Evolutionary conservation across 2,888 invertebrate species (phyloP), one percentile per base, ranked within the genome.

Genomic region (Crematogaster levior): DNA sequence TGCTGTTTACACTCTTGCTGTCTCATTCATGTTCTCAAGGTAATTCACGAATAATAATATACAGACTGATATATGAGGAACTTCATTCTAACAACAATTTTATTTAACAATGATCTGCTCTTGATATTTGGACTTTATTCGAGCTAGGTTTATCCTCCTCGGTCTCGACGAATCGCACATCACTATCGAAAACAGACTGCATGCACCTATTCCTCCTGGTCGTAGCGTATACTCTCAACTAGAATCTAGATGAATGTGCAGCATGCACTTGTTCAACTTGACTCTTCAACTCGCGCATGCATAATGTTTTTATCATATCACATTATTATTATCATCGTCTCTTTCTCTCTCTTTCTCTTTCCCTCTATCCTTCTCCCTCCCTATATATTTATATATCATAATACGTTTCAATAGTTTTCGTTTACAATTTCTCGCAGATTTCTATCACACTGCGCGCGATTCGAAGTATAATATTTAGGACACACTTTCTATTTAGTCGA

Each of bases 241-340:
- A 68, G 70, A 77, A 77, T 30, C 43, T 77, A 77, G 77, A 68
- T 77, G 68, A 30, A 56, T 77, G 53, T 77, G 70, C 70, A 68
- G 77, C 77, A 77, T 77, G 70, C 70, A 68, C 77, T 77, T 53
- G 21, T 65, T 65, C 40, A 21, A 48, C 27, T n/a, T n/a, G n/a
- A 68, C 12, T 65, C 65, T 65, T 18, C 30, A 30, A 48, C 75
- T 75, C 66, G 68, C 70, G 77, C 70, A 77, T 77, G 77, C 12
- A 58, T 24, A 34, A 70, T 68, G 30, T 77, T 46, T 53, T 77
- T 46, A 56, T 34, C 53, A 21, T 24, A n/a, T 61, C 61, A 15
- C 61, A 43, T 34, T 34, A 21, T 77, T 46, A 27, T 56, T 48
- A 66, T 51, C 27, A 24, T 53, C 12, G 1, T 74, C 21, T 51